A percentile compares a stretch with the other conserved stretches of the same genome.
These are phyloP conservation scores for Scaptomyza caliginosa DNA, from an alignment of 2,888 invertebrate species.

Conservation along the genomic window DNA sequence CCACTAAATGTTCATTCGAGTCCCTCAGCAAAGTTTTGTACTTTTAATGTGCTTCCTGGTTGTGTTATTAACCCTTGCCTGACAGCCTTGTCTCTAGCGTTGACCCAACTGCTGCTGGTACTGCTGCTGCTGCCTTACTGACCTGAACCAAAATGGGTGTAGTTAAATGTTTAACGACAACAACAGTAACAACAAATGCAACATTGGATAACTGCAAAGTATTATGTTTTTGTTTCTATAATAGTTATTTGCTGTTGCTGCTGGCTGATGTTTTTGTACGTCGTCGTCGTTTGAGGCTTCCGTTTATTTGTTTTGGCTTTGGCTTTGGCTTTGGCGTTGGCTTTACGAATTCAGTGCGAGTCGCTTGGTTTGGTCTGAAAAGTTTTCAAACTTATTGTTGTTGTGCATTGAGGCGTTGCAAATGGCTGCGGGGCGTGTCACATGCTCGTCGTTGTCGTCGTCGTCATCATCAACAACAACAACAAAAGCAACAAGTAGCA, in stretches of 20 bases:
- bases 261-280: slow-evolving; percentile 31
- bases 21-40: neutral
- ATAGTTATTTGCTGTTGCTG: slow-evolving; percentile 14
- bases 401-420: slow-evolving; percentile 78
- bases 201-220: slow-evolving; percentile 70
- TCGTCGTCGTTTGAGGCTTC: slow-evolving; percentile 60
- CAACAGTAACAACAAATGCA: slow-evolving; percentile 36
- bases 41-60: slow-evolving; percentile 74
- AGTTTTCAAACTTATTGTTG: slow-evolving; percentile 59
- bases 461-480: slow-evolving; percentile 13
- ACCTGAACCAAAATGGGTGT: slow-evolving; percentile 39
- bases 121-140: slow-evolving; percentile 31
- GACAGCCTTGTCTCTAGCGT: slow-evolving; percentile 16
- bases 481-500: slow-evolving; percentile 21
- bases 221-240: slow-evolving; percentile 44
- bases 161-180: slow-evolving; percentile 51
- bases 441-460: slow-evolving; percentile 68
- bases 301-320: slow-evolving; percentile 76
- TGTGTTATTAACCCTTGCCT: slow-evolving; percentile 15
- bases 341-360: slow-evolving; percentile 70
- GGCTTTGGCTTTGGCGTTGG: slow-evolving; percentile 36
- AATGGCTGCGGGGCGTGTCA: slow-evolving; percentile 74
- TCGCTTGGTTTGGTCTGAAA: slow-evolving; percentile 49
- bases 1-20: slow-evolving; percentile 54
- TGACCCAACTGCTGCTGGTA: slow-evolving; percentile 16